phyloP scores from a whole-genome alignment of 2,797 vertebrate genomes.

The Betta splendens region DNA sequence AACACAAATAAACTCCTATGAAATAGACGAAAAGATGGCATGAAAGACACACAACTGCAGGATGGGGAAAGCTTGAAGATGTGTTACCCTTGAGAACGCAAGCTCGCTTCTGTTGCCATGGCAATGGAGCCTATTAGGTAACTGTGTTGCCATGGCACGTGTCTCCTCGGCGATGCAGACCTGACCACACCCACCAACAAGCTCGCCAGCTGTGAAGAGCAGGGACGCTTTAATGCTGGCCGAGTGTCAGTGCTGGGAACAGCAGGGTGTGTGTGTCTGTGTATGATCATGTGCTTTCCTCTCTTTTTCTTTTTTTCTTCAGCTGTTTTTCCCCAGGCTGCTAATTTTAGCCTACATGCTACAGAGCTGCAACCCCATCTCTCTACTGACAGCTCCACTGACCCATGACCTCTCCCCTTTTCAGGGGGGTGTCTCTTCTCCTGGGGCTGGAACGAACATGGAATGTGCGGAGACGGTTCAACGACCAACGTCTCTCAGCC shows the following conservation, averaged over 20 bases:
- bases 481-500: slow-evolving; percentile 80
- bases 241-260: slow-evolving; percentile 44
- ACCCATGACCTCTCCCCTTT: slow-evolving; percentile 58
- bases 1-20: slow-evolving; percentile 47
- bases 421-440: slow-evolving; percentile 85
- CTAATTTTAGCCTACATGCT: slow-evolving; percentile 46
- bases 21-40: slow-evolving; percentile 49
- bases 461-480: slow-evolving; percentile 92
- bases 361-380: slow-evolving; percentile 5
- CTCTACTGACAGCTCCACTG: slow-evolving; percentile 52
- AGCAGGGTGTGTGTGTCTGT: slow-evolving; percentile 7
- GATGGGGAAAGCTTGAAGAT: slow-evolving; percentile 65
- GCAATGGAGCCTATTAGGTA: slow-evolving; percentile 81
- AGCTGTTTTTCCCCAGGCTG: slow-evolving; percentile 13
- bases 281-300: not conserved
- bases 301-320: slow-evolving; percentile 1
- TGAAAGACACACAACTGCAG: slow-evolving; percentile 60
- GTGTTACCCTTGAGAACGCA: slow-evolving; percentile 82
- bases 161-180: slow-evolving; percentile 78
- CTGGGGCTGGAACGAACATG: slow-evolving; percentile 98
- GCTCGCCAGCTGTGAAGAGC: slow-evolving; percentile 77
- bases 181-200: slow-evolving; percentile 82
- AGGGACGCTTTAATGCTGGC: slow-evolving; percentile 49
- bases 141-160: slow-evolving; percentile 85
- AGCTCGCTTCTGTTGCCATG: slow-evolving; percentile 82